Conservation (phyloP, 2,888 invertebrate species). For the Troilus luridus region DNA sequence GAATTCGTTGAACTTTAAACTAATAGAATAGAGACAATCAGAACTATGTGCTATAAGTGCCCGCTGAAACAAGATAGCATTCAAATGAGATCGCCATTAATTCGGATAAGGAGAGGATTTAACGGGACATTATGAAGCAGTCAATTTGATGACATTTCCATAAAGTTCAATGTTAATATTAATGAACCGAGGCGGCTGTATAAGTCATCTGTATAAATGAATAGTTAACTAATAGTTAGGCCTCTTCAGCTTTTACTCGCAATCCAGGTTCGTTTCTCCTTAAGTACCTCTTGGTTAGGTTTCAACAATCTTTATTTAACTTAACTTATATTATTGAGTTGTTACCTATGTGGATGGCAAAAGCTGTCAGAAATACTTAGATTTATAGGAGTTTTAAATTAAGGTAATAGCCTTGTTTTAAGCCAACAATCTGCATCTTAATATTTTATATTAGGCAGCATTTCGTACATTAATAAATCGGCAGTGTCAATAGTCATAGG, state of each 20-base stretch:
- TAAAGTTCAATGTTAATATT: background rate
- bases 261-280: background rate
- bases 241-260: background rate
- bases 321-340: background rate
- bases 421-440: too few species aligned
- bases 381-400: too few species aligned
- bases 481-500: too few species aligned
- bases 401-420: too few species aligned
- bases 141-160: slow-evolving; percentile 27
- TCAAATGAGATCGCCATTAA: background rate
- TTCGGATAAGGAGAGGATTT: background rate
- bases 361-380: too few species aligned
- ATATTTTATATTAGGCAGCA: too few species aligned
- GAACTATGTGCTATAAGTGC: background rate
- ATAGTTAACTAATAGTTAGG: background rate
- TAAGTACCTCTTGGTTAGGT: background rate
- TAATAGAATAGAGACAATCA: background rate
- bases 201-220: slow-evolving; percentile 17
- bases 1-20: background rate
- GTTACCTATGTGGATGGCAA: too few species aligned
- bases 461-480: too few species aligned
- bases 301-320: background rate
- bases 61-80: background rate
- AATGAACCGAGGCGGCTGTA: background rate
- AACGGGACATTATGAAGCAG: slow-evolving; percentile 12